Percentiles rank a stretch among this genome's conserved stretches.
Conservation (phyloP, 2,888 invertebrate species). For the Diplolepis rosae region DNA sequence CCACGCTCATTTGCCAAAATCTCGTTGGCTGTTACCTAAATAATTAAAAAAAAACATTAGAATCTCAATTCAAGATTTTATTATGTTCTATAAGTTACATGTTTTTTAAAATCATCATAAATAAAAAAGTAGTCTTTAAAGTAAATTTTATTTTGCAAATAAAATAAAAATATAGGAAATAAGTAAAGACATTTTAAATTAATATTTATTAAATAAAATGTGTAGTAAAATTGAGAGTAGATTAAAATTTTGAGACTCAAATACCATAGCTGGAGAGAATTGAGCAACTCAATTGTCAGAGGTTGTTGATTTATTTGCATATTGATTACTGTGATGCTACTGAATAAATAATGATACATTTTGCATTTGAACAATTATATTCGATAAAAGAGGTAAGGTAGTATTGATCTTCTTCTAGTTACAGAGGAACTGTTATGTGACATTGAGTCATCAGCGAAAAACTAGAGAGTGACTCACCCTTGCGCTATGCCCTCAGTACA, state of each 20-base stretch:
- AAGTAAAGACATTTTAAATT: background rate
- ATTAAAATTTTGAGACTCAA: background rate
- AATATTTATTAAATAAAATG: too few species aligned
- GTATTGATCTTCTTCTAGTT: slow-evolving; percentile 57
- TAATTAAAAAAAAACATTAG: background rate
- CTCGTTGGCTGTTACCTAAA: slow-evolving; percentile 58
- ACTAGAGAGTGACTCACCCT: slow-evolving; percentile 57
- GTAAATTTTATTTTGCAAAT: background rate
- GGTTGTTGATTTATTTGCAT: background rate
- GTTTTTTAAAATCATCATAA: too few species aligned
- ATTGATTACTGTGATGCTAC: background rate
- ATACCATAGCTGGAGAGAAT: background rate
- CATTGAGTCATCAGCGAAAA: slow-evolving; percentile 63
- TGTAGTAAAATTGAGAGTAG: too few species aligned
- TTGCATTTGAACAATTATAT: background rate
- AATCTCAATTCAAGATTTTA: too few species aligned
- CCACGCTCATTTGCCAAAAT: slow-evolving; percentile 53
- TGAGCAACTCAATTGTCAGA: background rate
- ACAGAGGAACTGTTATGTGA: slow-evolving; percentile 56
- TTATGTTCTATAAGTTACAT: too few species aligned
- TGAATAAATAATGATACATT: slow-evolving; percentile 10
- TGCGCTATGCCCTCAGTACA: slow-evolving; percentile 47
- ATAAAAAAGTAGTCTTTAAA: slow-evolving; percentile 2
- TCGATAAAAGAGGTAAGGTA: background rate
- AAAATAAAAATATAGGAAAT: background rate